Evolutionary conservation across 2,888 invertebrate genomes (phyloP).

Genomic region (Dolomedes plantarius): DNA sequence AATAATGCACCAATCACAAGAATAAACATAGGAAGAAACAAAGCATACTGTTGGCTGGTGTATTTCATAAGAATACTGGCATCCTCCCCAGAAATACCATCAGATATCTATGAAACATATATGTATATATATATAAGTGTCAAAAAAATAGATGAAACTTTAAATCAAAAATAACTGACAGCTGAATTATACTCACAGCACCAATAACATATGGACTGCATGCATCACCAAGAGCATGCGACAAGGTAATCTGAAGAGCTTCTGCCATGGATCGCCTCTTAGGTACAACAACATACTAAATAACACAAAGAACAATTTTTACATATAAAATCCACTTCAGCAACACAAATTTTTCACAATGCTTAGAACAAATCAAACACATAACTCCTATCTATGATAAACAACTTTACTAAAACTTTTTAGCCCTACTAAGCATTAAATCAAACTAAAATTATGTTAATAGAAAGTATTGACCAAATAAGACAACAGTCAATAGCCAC

Average conservation of each 20-base stretch:
- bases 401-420: too few relatives aligned
- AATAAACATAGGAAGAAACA: slow-evolving; percentile 93
- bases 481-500: too few relatives aligned
- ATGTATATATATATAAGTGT: neutral
- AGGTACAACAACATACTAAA: slow-evolving; percentile 96
- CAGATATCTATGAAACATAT: slow-evolving; percentile 72
- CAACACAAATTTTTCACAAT: too few relatives aligned
- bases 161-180: too few relatives aligned
- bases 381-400: too few relatives aligned
- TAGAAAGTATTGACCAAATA: too few relatives aligned
- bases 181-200: slow-evolving; percentile 83
- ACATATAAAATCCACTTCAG: too few relatives aligned
- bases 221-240: slow-evolving; percentile 98
- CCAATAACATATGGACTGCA: slow-evolving; percentile 98
- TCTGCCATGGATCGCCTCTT: slow-evolving; percentile 96
- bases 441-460: too few relatives aligned
- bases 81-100: slow-evolving; percentile 69
- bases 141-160: neutral
- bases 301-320: slow-evolving; percentile 74
- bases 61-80: slow-evolving; percentile 78
- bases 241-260: slow-evolving; percentile 96
- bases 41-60: slow-evolving; percentile 88
- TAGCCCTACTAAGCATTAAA: too few relatives aligned
- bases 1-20: slow-evolving; percentile 93
- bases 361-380: too few relatives aligned